Evolutionary conservation across 2,797 vertebrate species (phyloP), one percentile per base, ranked within the genome.

Genomic region (Danio jaintianensis): DNA sequence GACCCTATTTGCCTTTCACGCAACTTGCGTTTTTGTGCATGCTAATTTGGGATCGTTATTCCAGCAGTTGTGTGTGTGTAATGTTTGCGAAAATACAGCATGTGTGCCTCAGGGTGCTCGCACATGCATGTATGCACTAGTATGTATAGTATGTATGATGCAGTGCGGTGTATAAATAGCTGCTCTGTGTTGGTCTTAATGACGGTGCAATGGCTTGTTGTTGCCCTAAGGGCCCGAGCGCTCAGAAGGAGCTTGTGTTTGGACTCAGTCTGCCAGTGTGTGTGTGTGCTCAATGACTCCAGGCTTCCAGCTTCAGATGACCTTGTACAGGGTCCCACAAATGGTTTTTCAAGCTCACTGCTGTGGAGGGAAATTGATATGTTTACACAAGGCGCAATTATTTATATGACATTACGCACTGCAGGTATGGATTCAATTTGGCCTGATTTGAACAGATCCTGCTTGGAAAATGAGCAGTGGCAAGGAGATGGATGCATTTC

Each of bases 241-340:
- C 83, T 87, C 83, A 78, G 78, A 80, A 82, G 78, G 56, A 70
- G 70, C 75, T 82, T 76, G 85, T 75, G 61, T 68, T 73, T 53
- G 10, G 48, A 71, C 47, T 71, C 20, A 13, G n/a, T 18, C 43
- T 59, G 42, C 11, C 7, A 52, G 47, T 50, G 70, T 59, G 12
- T 66, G 42, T 48, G 45, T 55, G 16, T 40, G 47, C 40, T 73
- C 20, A 71, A 42, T 59, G 56, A 74, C 67, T 79, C 48, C 68
- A 71, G 40, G 77, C 72, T 75, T 40, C 43, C 43, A 63, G 71
- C 85, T 88, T 55, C 74, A 43, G 73, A 75, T 85, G 86, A 89
- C 89, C 88, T 88, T 89, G 85, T 87, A 83, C 58, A 22, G 81
- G 85, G 78, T 86, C 76, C 73, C 70, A 73, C 85, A 85, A 88